A percentile compares a stretch with the other conserved stretches of the same genome.
phyloP scores from a whole-genome alignment of 2,797 vertebrate genomes.

The Cetoscarus ocellatus region DNA sequence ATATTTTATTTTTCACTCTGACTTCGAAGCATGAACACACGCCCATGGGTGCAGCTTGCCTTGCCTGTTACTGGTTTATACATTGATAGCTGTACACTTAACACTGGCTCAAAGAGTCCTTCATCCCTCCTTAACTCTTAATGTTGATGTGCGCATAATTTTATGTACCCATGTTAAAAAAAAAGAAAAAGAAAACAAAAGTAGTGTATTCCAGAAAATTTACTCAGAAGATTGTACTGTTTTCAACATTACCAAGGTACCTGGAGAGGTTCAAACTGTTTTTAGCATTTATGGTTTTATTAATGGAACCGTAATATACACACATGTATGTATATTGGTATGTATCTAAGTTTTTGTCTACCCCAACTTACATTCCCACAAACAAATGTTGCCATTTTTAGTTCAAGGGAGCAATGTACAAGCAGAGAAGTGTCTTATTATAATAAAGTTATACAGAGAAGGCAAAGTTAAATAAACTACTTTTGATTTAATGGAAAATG shows the following conservation, averaged over 20 bases:
- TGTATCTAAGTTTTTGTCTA: slow-evolving; percentile 88
- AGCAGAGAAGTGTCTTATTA: slow-evolving; percentile 93
- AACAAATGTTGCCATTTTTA: slow-evolving; percentile 90
- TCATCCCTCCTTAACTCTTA: slow-evolving; percentile 80
- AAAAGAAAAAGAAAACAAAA: slow-evolving; percentile 72
- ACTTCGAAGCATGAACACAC: slow-evolving; percentile 79
- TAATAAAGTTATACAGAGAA: slow-evolving; percentile 91
- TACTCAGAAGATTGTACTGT: slow-evolving; percentile 87
- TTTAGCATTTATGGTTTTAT: slow-evolving; percentile 87
- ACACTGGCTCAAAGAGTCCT: slow-evolving; percentile 77
- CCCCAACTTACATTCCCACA: slow-evolving; percentile 91
- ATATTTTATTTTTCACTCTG: slow-evolving; percentile 73
- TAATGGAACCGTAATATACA: slow-evolving; percentile 87
- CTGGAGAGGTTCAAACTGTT: slow-evolving; percentile 84
- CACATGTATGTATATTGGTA: slow-evolving; percentile 91
- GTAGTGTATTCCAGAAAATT: slow-evolving; percentile 81
- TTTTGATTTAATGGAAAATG: slow-evolving; percentile 89
- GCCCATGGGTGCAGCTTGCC: slow-evolving; percentile 74
- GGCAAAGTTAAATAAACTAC: slow-evolving; percentile 90
- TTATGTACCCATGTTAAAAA: slow-evolving; percentile 83
- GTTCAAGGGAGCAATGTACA: slow-evolving; percentile 92
- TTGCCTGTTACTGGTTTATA: slow-evolving; percentile 77
- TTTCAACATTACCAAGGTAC: slow-evolving; percentile 87
- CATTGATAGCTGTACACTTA: slow-evolving; percentile 75
- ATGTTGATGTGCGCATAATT: slow-evolving; percentile 82